A percentile compares a stretch with the other conserved stretches of the same genome.
These are phyloP conservation scores for Anas capensis DNA, from an alignment of 2,797 vertebrate species.

Conservation along the genomic window DNA sequence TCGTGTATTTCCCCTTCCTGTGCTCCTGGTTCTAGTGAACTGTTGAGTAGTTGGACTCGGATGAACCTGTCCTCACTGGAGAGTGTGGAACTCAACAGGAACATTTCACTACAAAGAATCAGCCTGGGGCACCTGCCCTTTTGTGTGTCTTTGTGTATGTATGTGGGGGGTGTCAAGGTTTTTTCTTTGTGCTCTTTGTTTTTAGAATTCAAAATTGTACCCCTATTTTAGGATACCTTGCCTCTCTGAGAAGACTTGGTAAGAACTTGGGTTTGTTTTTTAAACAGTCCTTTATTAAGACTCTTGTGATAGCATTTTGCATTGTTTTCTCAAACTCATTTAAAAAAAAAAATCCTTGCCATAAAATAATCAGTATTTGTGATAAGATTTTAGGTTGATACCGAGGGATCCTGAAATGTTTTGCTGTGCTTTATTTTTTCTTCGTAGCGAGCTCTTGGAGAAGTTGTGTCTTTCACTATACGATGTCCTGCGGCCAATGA, in stretches of 20 bases:
- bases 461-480: conserved; percentile 94
- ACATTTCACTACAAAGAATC: neutral
- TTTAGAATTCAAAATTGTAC: neutral
- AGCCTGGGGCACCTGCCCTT: neutral
- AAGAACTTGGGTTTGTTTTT: neutral
- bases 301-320: neutral
- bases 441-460: conserved; percentile 91
- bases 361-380: neutral
- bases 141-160: neutral
- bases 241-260: neutral
- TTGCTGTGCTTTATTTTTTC: conserved; percentile 36
- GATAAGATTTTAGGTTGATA: neutral
- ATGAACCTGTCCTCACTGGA: neutral
- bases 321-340: neutral
- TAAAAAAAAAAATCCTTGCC: neutral
- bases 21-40: neutral
- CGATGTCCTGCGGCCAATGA: conserved; percentile 94
- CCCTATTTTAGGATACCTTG: neutral
- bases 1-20: neutral
- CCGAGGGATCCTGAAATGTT: conserved; percentile 14
- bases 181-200: neutral
- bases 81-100: neutral
- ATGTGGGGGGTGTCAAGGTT: neutral
- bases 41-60: neutral
- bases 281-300: neutral